Evolutionary conservation across 2,113 vertebrate genomes (phyloP), one percentile per base, ranked within the genome.

Genomic region (Pavo muticus): DNA sequence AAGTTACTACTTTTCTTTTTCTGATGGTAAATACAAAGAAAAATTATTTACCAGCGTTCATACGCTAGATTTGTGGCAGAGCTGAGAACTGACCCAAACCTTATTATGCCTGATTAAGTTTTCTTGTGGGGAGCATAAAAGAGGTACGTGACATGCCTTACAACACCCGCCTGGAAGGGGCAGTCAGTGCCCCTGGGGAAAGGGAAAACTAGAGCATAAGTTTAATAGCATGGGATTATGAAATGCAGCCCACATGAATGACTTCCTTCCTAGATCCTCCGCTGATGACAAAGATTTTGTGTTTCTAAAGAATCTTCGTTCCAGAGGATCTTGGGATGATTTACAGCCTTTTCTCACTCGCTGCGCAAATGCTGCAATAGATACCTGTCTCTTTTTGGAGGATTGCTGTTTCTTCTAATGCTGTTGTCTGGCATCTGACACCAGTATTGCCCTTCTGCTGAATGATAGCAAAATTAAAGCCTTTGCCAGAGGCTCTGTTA

Each of bases 351-450:
- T 93, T 73, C 79, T 90, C 87, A 25, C 76, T 91, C 72, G 14
- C 35, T 95, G 76, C 79, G 87, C 69, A 84, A 60, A 65, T 20
- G 69, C 65, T 90, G 35, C 84, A 82, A 74, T 86, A 32, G 73
- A 39, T 71, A 44, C 57, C 83, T 91, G 76, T 48, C 61, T 91
- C 29, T 73, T 37, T 74, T 45, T 60, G 39, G 64, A 90, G 69
- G 37, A 60, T 50, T 93, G 82, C 56, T 92, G 56, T 72, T 83
- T 10, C 47, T 92, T 57, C 70, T 80, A 52, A 8, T 61, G 71
- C 81, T 82, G 63, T 9, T 95, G 57, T 69, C 72, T 92, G 87
- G 69, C 61, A 87, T 80, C 90, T 83, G 78, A 83, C 84, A 77
- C 64, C 42, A 64, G 45, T 47, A 14, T 47, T 91, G 59, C 64